Evolutionary conservation across 2,888 invertebrate species (phyloP), one percentile per base, ranked within the genome.

Genomic region (Opisthograptis luteolata): DNA sequence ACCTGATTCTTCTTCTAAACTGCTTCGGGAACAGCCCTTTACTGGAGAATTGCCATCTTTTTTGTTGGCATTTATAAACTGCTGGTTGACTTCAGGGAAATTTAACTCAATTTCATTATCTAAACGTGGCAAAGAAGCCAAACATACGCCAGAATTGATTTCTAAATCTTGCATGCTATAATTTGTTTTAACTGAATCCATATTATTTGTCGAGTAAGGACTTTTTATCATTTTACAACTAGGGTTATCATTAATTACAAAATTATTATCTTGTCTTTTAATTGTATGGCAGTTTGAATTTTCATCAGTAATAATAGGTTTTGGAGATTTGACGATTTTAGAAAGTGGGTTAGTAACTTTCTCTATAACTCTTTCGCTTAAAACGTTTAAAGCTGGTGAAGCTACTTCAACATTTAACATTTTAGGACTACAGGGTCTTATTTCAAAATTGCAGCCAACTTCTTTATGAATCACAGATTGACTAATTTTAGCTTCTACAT

Each of bases 381-480:
- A 68, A 50, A 88, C 63, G 63, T 76, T 84, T 66, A 84, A 82
- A 17, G 81, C 72, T 25, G 87, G 84, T 50, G 88, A 72, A 24
- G 88, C 87, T 43, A 83, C 63, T 72, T 88, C 85, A 14, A 82
- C 87, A 80, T 86, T 88, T 56, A 89, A 66, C 84, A 89, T 87
- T 80, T 87, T 83, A 41, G 91, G 91, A 71, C 91, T 91, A 60
- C 90, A 91, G 15, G 90, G 91, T 57, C 82, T 89, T 53, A 91
- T 90, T 79, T 91, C 91, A 79, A 91, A 91, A 70, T 91, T 91
- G 65, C 91, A 91, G 17, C 90, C 88, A 39, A 91, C 91, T 66
- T 91, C 91, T 75, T 91, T 91, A 60, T 91, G 91, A 56, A 91
- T 91, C 14, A 91, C 83, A 7, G 91, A 91, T 58, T 91, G 91